Percentiles rank a stretch among this genome's conserved stretches.
Conservation (phyloP, 2,797 vertebrate genomes). For the Malacoctenus gilli region DNA sequence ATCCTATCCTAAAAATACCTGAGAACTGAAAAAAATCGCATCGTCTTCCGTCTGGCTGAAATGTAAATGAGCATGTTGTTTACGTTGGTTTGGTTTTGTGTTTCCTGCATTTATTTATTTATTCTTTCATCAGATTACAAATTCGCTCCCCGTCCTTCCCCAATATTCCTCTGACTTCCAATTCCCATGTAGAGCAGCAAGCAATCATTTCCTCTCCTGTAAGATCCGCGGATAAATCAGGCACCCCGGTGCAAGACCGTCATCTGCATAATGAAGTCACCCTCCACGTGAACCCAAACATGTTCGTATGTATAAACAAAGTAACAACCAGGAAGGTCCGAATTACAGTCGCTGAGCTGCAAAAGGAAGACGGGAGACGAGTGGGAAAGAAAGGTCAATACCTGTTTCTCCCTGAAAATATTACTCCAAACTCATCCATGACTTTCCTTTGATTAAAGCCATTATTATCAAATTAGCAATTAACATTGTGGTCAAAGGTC, state of each 20-base stretch:
- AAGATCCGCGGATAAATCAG: slow-evolving; percentile 28
- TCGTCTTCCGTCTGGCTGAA: too few species aligned
- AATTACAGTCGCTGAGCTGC: slow-evolving; percentile 5
- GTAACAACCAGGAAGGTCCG: slow-evolving; percentile 11
- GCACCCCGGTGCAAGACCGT: slow-evolving; percentile 20
- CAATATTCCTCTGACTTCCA: slow-evolving; percentile 8
- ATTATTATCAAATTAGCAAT: too few species aligned
- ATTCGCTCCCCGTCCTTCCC: slow-evolving; percentile 24
- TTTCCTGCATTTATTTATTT: too few species aligned
- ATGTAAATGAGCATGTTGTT: slow-evolving; percentile 34
- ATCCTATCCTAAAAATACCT: too few species aligned
- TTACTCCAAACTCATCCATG: background rate
- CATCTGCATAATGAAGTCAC: slow-evolving; percentile 47
- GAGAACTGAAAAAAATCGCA: too few species aligned
- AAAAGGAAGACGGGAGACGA: slow-evolving; percentile 3
- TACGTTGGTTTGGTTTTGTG: too few species aligned
- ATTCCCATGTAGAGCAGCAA: slow-evolving; percentile 36
- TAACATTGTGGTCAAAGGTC: too few species aligned
- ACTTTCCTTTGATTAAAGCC: too few species aligned
- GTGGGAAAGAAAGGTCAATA: background rate
- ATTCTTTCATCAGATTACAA: slow-evolving; percentile 54
- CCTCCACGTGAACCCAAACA: slow-evolving; percentile 26
- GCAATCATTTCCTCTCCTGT: slow-evolving; percentile 29
- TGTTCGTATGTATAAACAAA: slow-evolving; percentile 28
- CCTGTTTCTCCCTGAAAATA: too few species aligned